phyloP scores from a whole-genome alignment of 1,140 invertebrate species.

The Calliphora vicina region DNA sequence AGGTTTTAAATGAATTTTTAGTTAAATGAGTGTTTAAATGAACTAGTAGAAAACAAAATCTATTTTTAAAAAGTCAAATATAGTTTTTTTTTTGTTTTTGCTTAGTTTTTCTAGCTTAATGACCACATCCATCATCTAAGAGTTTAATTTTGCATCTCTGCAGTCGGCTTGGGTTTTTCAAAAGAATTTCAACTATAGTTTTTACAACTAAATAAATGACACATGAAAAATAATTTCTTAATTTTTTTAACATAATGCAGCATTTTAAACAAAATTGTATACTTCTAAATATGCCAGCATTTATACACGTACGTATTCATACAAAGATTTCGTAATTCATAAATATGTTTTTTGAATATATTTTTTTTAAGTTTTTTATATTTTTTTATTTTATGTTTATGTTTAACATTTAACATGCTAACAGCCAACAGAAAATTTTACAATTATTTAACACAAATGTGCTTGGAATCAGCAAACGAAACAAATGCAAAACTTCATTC shows the following conservation, averaged over 20 bases:
- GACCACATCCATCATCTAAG: too few relatives aligned
- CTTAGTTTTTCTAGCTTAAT: too few relatives aligned
- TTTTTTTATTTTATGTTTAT: background rate
- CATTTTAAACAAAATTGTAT: too few relatives aligned
- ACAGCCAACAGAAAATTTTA: background rate
- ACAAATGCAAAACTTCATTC: too few relatives aligned
- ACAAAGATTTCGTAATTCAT: background rate
- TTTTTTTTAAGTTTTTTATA: background rate
- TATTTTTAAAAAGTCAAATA: too few relatives aligned
- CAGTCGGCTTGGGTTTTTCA: too few relatives aligned
- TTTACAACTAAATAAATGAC: background rate
- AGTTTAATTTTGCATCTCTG: too few relatives aligned
- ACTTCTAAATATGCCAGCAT: background rate
- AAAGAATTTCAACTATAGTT: too few relatives aligned
- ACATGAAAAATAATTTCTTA: background rate
- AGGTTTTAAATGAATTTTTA: too few relatives aligned
- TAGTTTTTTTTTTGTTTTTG: too few relatives aligned
- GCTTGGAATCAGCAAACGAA: background rate
- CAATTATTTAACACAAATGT: background rate
- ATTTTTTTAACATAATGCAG: background rate
- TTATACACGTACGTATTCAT: background rate
- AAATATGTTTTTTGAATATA: background rate
- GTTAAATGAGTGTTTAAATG: too few relatives aligned
- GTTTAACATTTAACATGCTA: background rate
- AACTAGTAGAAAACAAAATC: too few relatives aligned